These are phyloP conservation scores for Pseudococcus viburni DNA, from an alignment of 2,888 invertebrate species.

Conservation along the genomic window DNA sequence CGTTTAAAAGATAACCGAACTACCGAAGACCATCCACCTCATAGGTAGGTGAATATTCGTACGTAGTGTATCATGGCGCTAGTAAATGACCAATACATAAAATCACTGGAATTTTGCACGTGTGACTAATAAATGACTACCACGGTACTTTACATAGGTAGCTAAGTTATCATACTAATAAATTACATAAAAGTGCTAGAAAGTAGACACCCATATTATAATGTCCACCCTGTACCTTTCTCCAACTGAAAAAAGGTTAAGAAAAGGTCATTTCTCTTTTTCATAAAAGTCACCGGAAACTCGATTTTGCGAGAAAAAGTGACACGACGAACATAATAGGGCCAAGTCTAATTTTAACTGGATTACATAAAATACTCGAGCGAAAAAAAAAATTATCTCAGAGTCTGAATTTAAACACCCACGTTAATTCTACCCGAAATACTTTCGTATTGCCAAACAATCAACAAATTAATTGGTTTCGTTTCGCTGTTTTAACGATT, in stretches of 20 bases:
- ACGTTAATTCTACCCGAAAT: neutral
- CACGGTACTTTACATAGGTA: neutral
- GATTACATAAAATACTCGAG: neutral
- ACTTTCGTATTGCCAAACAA: neutral
- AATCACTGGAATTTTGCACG: neutral
- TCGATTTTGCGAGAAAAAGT: neutral
- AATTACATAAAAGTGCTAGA: neutral
- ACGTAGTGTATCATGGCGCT: neutral
- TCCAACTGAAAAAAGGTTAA: neutral
- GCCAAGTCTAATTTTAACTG: conserved; percentile 15
- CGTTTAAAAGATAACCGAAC: too few relatives aligned
- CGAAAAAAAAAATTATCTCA: conserved; percentile 11
- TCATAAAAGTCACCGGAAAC: conserved; percentile 14
- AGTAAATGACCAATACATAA: neutral
- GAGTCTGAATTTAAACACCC: conserved; percentile 8
- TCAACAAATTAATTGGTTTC: neutral
- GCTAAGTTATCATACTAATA: neutral
- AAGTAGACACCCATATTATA: neutral
- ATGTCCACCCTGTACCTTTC: neutral
- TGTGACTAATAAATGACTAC: neutral
- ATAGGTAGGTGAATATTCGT: neutral
- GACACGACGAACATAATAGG: neutral
- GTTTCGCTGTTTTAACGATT: neutral
- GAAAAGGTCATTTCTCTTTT: neutral
- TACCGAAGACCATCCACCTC: too few relatives aligned